phyloP scores from a whole-genome alignment of 2,113 vertebrate species.

The Electrona antarctica region DNA sequence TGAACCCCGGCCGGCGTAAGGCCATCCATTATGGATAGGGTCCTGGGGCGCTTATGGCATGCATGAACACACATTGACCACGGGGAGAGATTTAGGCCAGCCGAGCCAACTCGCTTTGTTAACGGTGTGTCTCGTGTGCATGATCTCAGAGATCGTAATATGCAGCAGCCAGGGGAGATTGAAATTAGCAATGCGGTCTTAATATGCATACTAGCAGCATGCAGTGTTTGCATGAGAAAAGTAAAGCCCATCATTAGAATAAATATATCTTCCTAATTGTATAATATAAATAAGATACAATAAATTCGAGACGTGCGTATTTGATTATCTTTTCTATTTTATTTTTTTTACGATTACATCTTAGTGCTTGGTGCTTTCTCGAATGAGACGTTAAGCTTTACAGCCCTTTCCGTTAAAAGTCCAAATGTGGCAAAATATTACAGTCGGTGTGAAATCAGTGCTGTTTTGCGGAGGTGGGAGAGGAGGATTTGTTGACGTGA shows the following conservation, averaged over 20 bases:
- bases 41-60: slow-evolving; percentile 41
- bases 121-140: slow-evolving; percentile 20
- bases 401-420: slow-evolving; percentile 14
- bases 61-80: slow-evolving; percentile 46
- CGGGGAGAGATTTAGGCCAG: slow-evolving; percentile 53
- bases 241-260: neutral
- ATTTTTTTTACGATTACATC: neutral
- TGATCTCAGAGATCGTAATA: slow-evolving; percentile 16
- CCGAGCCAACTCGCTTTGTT: slow-evolving; percentile 48
- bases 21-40: slow-evolving; percentile 33
- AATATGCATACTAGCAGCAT: neutral
- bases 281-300: neutral
- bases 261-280: slow-evolving; percentile 8
- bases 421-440: slow-evolving; percentile 5
- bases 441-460: neutral
- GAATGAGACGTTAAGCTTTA: slow-evolving; percentile 9
- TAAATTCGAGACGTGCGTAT: neutral
- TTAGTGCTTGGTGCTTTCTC: slow-evolving; percentile 6
- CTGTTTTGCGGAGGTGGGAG: slow-evolving; percentile 7
- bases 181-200: slow-evolving; percentile 38
- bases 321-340: neutral
- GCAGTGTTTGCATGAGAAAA: slow-evolving; percentile 1
- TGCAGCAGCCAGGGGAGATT: slow-evolving; percentile 30
- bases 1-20: slow-evolving; percentile 29
- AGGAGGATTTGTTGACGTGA: slow-evolving; percentile 6